These are phyloP conservation scores for Pangasius macronema DNA, from an alignment of 2,797 vertebrate species.

Conservation along the genomic window DNA sequence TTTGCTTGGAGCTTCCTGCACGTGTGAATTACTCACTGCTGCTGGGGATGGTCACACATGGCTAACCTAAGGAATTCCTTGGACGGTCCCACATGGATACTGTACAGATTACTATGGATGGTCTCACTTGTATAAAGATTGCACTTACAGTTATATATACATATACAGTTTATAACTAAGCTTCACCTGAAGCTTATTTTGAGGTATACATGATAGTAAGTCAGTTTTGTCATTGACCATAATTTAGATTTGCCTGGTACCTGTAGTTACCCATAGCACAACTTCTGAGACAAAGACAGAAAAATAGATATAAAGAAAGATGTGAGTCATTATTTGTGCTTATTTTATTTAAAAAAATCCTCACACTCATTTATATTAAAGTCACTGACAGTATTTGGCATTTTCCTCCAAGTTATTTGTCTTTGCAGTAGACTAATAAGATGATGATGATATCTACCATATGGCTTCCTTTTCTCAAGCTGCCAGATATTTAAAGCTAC, in stretches of 20 bases:
- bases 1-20: neutral
- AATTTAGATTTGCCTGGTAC: neutral
- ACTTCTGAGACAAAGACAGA: neutral
- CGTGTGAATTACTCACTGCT: neutral
- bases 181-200: too few relatives aligned
- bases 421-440: neutral
- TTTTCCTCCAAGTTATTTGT: neutral
- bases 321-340: neutral
- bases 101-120: too few relatives aligned
- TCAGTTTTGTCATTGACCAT: neutral
- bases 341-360: neutral
- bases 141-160: neutral
- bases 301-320: neutral
- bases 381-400: neutral
- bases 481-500: neutral
- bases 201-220: neutral
- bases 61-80: neutral
- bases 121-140: neutral
- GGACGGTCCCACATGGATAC: neutral
- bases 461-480: neutral
- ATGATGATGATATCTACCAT: neutral
- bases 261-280: neutral
- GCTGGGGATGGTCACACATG: neutral
- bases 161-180: neutral
- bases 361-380: neutral